Conservation (phyloP, 2,113 vertebrate genomes). For the Rhinichthys klamathensis region DNA sequence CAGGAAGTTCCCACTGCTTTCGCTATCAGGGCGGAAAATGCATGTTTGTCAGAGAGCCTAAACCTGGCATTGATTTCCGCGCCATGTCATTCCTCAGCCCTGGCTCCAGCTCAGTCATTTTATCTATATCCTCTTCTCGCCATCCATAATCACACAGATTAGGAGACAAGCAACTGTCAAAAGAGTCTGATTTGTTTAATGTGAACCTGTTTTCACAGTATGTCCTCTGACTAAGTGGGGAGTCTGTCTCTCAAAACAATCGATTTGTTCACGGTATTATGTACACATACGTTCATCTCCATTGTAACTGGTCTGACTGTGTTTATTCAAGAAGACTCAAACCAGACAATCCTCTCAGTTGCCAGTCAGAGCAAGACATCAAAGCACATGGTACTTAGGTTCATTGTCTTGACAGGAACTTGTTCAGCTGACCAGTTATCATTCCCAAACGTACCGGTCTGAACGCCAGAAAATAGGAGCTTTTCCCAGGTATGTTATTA, state of each 20-base stretch:
- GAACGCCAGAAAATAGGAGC: neutral
- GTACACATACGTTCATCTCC: neutral
- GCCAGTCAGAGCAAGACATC: neutral
- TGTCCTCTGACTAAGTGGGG: conserved; percentile 7
- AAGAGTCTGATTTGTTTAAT: conserved; percentile 13
- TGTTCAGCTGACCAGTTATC: conserved; percentile 17
- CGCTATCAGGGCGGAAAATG: conserved; percentile 78
- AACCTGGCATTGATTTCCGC: conserved; percentile 57
- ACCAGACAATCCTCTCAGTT: neutral
- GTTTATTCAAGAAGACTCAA: conserved; percentile 14
- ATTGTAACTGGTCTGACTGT: conserved; percentile 21
- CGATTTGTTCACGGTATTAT: conserved; percentile 15
- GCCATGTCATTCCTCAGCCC: conserved; percentile 32
- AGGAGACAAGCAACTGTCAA: conserved; percentile 30
- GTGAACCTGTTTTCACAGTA: conserved; percentile 35
- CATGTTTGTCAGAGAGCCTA: conserved; percentile 72
- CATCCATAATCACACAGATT: conserved; percentile 35
- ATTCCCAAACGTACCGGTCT: conserved; percentile 12
- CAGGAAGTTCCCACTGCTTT: conserved; percentile 78
- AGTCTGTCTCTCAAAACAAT: conserved; percentile 25
- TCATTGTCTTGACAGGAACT: conserved; percentile 28
- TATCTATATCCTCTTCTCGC: conserved; percentile 25
- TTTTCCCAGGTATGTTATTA: neutral
- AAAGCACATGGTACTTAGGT: neutral
- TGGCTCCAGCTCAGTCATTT: conserved; percentile 34